Conservation (phyloP, 2,113 vertebrate genomes). For the Hipposideros armiger region DNA sequence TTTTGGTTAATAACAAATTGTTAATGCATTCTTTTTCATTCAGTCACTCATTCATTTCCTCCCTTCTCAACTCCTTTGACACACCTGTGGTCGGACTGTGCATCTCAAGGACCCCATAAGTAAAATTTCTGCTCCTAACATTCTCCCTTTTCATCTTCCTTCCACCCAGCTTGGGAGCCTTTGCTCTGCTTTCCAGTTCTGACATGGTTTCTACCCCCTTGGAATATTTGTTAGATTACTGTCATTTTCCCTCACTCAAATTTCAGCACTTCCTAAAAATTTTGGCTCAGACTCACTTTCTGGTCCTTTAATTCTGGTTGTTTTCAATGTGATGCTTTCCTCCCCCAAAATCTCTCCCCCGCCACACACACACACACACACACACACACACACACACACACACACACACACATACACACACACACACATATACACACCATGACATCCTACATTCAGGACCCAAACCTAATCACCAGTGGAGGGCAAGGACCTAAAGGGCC, state of each 20-base stretch:
- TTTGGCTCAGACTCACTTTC: constrained; percentile 15
- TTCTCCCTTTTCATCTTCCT: background rate
- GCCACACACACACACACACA: background rate
- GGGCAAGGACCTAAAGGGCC: background rate
- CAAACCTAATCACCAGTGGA: background rate
- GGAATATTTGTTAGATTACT: constrained; percentile 65
- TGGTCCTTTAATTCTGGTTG: background rate
- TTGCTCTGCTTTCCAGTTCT: constrained; percentile 43
- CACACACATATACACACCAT: too few relatives aligned
- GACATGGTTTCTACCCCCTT: constrained; percentile 11
- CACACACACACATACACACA: background rate
- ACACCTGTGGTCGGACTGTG: background rate
- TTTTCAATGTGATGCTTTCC: background rate
- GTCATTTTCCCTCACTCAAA: constrained; percentile 56
- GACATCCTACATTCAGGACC: background rate
- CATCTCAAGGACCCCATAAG: background rate
- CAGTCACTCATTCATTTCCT: background rate
- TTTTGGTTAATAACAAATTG: background rate
- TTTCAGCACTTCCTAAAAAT: constrained; percentile 68
- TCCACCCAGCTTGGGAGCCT: background rate
- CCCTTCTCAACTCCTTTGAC: background rate
- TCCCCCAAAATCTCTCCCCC: background rate
- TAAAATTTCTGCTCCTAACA: background rate
- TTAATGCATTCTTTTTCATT: background rate
- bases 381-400: background rate